Percentiles rank a stretch among this genome's conserved stretches.
phyloP scores from a whole-genome alignment of 1,140 invertebrate species.

The Magallana ariakensis region DNA sequence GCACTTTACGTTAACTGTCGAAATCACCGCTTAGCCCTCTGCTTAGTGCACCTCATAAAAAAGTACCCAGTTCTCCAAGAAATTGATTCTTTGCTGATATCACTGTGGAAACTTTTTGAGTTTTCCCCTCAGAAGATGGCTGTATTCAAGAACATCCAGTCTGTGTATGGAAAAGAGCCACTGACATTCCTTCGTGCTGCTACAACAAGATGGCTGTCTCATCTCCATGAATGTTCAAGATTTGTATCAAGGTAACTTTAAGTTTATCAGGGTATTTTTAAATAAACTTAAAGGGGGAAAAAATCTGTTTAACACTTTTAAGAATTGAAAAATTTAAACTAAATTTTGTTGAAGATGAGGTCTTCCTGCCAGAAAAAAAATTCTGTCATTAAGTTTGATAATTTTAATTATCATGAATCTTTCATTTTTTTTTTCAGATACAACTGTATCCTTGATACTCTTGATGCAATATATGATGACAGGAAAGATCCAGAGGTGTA shows the following conservation, averaged over 20 bases:
- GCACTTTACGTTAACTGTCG: constrained; percentile 53
- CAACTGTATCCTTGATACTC: constrained; percentile 25
- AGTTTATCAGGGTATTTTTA: background rate
- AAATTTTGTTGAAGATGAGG: background rate
- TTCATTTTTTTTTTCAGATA: constrained; percentile 27
- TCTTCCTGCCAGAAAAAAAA: background rate
- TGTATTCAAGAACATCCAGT: constrained; percentile 44
- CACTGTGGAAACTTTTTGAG: constrained; percentile 57
- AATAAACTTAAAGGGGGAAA: background rate
- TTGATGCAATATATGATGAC: constrained; percentile 46
- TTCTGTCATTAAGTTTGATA: background rate
- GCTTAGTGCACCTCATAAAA: constrained; percentile 54
- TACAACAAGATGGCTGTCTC: constrained; percentile 54
- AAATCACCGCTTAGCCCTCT: constrained; percentile 56
- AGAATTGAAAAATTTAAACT: background rate
- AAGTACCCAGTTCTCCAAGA: constrained; percentile 28
- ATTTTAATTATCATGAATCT: background rate
- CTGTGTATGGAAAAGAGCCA: constrained; percentile 47
- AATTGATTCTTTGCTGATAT: constrained; percentile 45
- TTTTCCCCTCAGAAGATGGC: constrained; percentile 50
- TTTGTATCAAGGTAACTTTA: constrained; percentile 38
- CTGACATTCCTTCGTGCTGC: constrained; percentile 44
- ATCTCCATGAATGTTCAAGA: constrained; percentile 40
- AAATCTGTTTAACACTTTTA: background rate
- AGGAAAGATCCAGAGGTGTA: constrained; percentile 44